Conservation (phyloP, 2,113 vertebrate genomes). For the Eclectus roratus region DNA sequence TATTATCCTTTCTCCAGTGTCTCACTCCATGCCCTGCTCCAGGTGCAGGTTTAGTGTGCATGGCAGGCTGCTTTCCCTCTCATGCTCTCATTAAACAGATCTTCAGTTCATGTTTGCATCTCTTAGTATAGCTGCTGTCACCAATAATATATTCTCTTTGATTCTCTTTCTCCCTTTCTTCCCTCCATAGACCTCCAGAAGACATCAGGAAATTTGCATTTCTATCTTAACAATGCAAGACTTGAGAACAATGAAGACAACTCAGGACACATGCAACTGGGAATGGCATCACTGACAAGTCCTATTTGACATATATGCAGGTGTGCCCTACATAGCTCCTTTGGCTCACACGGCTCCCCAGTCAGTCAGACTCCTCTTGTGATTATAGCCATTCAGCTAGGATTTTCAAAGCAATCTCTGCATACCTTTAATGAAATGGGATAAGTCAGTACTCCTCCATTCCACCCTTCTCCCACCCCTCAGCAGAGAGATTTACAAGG, state of each 20-base stretch:
- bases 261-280: background rate
- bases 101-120: background rate
- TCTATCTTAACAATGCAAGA: background rate
- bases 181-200: background rate
- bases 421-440: background rate
- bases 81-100: slow-evolving; percentile 7
- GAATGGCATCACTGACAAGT: background rate
- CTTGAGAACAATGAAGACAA: background rate
- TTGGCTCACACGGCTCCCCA: background rate
- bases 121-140: background rate
- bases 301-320: background rate
- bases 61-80: background rate
- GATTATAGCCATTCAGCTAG: background rate
- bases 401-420: background rate
- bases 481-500: background rate
- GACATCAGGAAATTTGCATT: slow-evolving; percentile 26
- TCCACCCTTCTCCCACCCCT: background rate
- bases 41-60: rapidly evolving
- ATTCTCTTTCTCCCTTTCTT: slow-evolving; percentile 22
- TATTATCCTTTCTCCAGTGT: background rate
- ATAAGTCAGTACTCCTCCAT: background rate
- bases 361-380: background rate
- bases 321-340: background rate
- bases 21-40: background rate
- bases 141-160: slow-evolving; percentile 42